Conservation (phyloP, 2,888 invertebrate species). For the Allacma fusca region DNA sequence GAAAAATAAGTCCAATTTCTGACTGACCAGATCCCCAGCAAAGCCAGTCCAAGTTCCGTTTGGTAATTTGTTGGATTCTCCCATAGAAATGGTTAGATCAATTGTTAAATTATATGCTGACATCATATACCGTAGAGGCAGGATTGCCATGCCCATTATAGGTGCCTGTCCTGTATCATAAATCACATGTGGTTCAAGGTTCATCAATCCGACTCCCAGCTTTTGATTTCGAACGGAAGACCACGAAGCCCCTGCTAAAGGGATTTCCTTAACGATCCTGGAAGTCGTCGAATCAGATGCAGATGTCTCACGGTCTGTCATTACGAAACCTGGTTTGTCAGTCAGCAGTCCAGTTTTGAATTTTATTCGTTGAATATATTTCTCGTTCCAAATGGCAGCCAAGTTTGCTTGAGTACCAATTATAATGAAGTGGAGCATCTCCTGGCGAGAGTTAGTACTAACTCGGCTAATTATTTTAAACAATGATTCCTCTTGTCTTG, state of each 20-base stretch:
- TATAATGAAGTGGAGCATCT: neutral
- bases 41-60: constrained; percentile 29
- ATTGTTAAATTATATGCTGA: neutral
- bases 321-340: too few species aligned
- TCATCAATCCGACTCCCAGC: neutral
- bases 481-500: too few species aligned
- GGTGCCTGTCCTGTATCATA: neutral
- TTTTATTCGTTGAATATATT: neutral
- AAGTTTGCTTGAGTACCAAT: neutral
- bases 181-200: neutral
- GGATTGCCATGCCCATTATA: neutral
- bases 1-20: neutral
- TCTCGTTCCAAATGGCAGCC: neutral
- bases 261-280: neutral
- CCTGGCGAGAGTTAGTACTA: neutral
- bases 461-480: too few species aligned
- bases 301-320: neutral
- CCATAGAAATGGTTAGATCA: neutral
- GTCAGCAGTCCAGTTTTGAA: neutral
- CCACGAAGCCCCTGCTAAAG: too few species aligned
- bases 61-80: neutral
- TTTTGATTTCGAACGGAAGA: neutral
- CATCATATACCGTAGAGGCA: neutral
- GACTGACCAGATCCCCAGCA: neutral
- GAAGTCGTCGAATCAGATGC: neutral